These are phyloP conservation scores for Drosophila kanapiae DNA, from an alignment of 1,140 invertebrate genomes.

Conservation along the genomic window DNA sequence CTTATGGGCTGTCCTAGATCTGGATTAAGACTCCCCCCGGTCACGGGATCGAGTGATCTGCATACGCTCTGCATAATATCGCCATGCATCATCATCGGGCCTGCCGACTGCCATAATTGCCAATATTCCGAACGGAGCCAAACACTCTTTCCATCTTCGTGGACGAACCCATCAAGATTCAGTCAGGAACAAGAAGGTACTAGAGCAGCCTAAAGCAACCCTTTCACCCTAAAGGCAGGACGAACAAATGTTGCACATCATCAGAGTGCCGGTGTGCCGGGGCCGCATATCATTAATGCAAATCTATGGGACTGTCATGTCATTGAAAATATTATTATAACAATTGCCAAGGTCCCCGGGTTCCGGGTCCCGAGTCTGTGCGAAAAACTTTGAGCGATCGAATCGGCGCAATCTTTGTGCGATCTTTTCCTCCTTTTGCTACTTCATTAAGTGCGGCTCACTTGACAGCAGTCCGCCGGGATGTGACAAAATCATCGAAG, in stretches of 20 bases:
- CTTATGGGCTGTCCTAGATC: slow-evolving; percentile 28
- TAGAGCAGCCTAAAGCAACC: slow-evolving; percentile 17
- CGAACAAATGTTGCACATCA: slow-evolving; percentile 72
- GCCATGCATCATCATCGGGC: slow-evolving; percentile 48
- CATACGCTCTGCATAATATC: slow-evolving; percentile 50
- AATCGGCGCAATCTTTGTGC: slow-evolving; percentile 13
- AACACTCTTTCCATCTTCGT: slow-evolving; percentile 6
- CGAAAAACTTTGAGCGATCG: slow-evolving; percentile 23
- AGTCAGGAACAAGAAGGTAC: background rate
- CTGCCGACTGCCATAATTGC: slow-evolving; percentile 38
- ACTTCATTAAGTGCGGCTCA: slow-evolving; percentile 81
- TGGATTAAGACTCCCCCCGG: slow-evolving; percentile 24
- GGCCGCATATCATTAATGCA: slow-evolving; percentile 79
- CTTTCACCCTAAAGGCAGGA: slow-evolving; percentile 9
- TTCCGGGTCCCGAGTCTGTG: slow-evolving; percentile 3
- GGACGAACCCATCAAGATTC: background rate
- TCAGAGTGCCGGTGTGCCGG: background rate
- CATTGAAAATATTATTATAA: slow-evolving; percentile 79
- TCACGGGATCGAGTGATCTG: slow-evolving; percentile 25
- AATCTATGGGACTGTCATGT: slow-evolving; percentile 77
- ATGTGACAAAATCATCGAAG: slow-evolving; percentile 46
- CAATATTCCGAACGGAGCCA: slow-evolving; percentile 35
- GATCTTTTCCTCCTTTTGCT: slow-evolving; percentile 38
- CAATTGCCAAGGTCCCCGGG: slow-evolving; percentile 45
- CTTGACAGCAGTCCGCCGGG: slow-evolving; percentile 58